Conservation (phyloP, 2,888 invertebrate species). For the Hymenopus coronatus region DNA sequence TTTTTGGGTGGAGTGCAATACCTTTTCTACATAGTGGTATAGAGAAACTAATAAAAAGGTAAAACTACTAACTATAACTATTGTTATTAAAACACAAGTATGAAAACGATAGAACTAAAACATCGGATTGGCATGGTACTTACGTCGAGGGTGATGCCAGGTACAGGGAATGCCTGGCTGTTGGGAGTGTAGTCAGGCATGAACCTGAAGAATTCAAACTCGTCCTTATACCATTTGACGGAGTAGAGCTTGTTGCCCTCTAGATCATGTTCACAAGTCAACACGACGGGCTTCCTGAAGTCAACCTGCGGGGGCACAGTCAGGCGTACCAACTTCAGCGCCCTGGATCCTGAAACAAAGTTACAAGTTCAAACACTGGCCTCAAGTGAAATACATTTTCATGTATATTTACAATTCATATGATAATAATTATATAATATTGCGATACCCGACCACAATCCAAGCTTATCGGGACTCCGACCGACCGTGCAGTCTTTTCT, state of each 20-base stretch:
- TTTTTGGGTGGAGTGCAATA: too few relatives aligned
- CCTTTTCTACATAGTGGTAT: too few relatives aligned
- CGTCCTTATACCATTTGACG: slow-evolving; percentile 41
- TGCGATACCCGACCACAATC: too few relatives aligned
- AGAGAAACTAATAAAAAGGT: too few relatives aligned
- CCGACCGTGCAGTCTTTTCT: too few relatives aligned
- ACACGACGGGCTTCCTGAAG: slow-evolving; percentile 35
- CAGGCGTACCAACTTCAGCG: slow-evolving; percentile 36
- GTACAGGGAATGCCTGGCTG: slow-evolving; percentile 36
- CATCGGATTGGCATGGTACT: slow-evolving; percentile 35
- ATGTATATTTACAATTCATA: too few relatives aligned
- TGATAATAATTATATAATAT: too few relatives aligned
- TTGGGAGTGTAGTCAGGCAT: slow-evolving; percentile 38
- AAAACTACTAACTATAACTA: too few relatives aligned
- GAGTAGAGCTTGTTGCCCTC: slow-evolving; percentile 37
- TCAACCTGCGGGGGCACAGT: slow-evolving; percentile 37
- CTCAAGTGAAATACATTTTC: background rate
- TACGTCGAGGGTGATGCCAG: slow-evolving; percentile 38
- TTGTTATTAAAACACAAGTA: too few relatives aligned
- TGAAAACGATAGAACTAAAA: too few relatives aligned
- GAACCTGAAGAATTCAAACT: slow-evolving; percentile 40
- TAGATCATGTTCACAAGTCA: slow-evolving; percentile 38
- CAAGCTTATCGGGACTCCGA: too few relatives aligned
- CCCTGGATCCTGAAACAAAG: slow-evolving; percentile 29
- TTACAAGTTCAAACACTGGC: background rate